Evolutionary conservation across 2,113 vertebrate species (phyloP).

Genomic region (Chaetura pelagica): DNA sequence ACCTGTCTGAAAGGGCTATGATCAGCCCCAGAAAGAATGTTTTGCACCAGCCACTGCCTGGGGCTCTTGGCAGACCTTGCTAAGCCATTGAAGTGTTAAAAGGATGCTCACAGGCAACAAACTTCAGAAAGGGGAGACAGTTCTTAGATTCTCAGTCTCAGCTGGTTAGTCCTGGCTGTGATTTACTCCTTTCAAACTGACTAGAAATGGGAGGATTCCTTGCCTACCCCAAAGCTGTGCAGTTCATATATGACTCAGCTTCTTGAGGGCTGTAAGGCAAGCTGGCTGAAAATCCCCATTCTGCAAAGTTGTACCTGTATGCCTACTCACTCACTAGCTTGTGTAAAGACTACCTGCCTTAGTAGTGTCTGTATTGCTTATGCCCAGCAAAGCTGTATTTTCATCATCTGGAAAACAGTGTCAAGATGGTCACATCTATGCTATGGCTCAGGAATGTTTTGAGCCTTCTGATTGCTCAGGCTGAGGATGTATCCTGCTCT

Average conservation of each 20-base stretch:
- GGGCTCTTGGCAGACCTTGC: background rate
- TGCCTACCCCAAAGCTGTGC: background rate
- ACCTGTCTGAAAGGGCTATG: background rate
- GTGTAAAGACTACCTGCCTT: background rate
- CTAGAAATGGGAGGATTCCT: background rate
- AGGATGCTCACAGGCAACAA: background rate
- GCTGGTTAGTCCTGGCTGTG: background rate
- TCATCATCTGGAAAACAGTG: background rate
- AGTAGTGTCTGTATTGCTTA: background rate
- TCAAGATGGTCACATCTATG: background rate
- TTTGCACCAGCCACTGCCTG: background rate
- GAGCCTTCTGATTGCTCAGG: background rate
- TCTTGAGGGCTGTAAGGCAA: background rate
- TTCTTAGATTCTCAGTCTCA: background rate
- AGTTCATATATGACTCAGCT: background rate
- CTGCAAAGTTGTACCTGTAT: background rate
- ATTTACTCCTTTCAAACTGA: background rate
- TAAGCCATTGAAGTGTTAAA: background rate
- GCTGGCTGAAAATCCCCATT: background rate
- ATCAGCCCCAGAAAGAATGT: background rate
- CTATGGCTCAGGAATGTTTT: background rate
- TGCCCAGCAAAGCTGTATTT: background rate
- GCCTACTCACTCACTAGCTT: background rate
- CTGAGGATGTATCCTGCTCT: background rate
- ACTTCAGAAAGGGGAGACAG: background rate